Percentiles rank a stretch among this genome's conserved stretches.
Conservation (phyloP, 2,797 vertebrate genomes). For the Euthynnus affinis region DNA sequence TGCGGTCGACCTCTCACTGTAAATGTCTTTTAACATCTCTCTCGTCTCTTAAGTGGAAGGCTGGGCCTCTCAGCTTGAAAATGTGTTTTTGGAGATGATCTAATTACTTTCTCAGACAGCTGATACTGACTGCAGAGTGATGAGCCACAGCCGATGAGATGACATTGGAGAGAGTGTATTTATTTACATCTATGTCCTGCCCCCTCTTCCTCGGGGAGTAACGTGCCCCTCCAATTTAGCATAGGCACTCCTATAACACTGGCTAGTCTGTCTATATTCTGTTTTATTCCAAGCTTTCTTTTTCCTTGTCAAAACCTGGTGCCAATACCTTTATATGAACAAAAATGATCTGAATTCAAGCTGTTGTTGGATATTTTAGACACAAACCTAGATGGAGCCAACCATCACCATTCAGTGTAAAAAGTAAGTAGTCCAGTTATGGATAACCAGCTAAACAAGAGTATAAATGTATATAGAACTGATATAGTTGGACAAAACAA, state of each 20-base stretch:
- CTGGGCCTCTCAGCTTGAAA: constrained; percentile 44
- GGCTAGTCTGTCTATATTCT: too few relatives aligned
- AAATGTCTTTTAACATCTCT: constrained; percentile 68
- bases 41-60: constrained; percentile 64
- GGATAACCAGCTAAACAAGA: too few relatives aligned
- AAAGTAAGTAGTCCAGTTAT: too few relatives aligned
- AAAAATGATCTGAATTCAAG: neutral
- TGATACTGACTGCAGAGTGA: constrained; percentile 50
- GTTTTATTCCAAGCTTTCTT: neutral
- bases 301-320: too few relatives aligned
- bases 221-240: neutral
- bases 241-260: too few relatives aligned
- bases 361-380: neutral
- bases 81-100: constrained; percentile 56
- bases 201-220: neutral
- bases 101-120: constrained; percentile 64
- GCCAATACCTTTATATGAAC: neutral
- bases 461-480: too few relatives aligned
- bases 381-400: neutral
- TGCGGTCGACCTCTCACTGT: constrained; percentile 56
- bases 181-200: neutral
- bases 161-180: constrained; percentile 7
- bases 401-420: too few relatives aligned
- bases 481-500: neutral
- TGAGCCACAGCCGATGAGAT: constrained; percentile 30